phyloP scores from a whole-genome alignment of 2,113 vertebrate genomes.

The Corvus moneduloides region DNA sequence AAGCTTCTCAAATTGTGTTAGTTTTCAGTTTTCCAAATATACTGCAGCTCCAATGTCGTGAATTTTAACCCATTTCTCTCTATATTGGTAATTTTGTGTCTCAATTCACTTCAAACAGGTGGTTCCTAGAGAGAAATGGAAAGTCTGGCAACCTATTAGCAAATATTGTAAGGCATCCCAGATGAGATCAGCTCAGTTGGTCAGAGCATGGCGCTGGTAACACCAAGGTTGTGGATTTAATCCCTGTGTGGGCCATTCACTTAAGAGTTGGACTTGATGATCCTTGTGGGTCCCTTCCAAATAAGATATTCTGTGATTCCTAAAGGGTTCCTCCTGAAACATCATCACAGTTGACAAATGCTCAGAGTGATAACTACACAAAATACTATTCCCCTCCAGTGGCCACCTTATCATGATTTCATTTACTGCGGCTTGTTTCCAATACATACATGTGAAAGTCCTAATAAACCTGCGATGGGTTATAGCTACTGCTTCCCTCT shows the following conservation, averaged over 20 bases:
- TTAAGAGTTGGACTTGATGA: background rate
- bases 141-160: background rate
- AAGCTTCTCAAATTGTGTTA: background rate
- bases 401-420: background rate
- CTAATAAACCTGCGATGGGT: background rate
- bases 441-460: background rate
- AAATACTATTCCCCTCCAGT: background rate
- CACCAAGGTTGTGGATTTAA: background rate
- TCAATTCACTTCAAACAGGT: background rate
- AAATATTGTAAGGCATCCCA: background rate
- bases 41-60: background rate
- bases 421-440: background rate
- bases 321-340: background rate
- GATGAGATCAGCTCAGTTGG: background rate
- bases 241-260: background rate
- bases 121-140: background rate
- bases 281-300: too few relatives aligned
- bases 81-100: background rate
- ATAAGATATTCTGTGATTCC: background rate
- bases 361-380: background rate
- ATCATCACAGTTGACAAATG: background rate
- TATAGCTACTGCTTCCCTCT: background rate
- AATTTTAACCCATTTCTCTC: background rate
- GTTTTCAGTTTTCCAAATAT: background rate
- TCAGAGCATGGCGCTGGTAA: background rate